Evolutionary conservation across 2,888 invertebrate species (phyloP).

Genomic region (Apoda limacodes): DNA sequence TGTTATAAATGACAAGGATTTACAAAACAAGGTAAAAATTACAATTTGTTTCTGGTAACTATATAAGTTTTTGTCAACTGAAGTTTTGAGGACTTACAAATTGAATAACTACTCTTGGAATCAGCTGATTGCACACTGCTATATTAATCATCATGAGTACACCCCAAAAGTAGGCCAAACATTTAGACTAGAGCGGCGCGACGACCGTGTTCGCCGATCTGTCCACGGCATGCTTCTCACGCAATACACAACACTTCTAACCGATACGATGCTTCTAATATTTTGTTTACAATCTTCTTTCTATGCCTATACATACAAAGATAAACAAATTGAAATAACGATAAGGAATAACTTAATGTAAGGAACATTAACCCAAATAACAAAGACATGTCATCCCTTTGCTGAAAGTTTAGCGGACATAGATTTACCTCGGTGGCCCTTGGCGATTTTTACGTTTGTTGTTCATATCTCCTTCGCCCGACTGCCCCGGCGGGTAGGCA

Average conservation of each 20-base stretch:
- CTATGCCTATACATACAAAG: no score
- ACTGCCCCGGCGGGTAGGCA: slow-evolving; percentile 79
- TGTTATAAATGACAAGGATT: no score
- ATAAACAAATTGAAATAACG: no score
- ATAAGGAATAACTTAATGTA: no score
- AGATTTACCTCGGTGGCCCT: slow-evolving; percentile 77
- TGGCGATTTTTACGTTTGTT: slow-evolving; percentile 88
- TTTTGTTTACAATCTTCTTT: slow-evolving; percentile 58
- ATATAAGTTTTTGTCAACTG: no score
- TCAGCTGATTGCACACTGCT: slow-evolving; percentile 64
- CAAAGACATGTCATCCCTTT: slow-evolving; percentile 60
- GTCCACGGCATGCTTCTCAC: slow-evolving; percentile 30
- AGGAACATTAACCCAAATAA: slow-evolving; percentile 41
- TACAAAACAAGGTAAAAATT: slow-evolving; percentile 30
- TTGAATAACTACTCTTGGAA: slow-evolving; percentile 43
- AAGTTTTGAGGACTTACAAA: no score
- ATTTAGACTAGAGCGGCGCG: slow-evolving; percentile 47
- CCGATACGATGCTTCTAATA: slow-evolving; percentile 33
- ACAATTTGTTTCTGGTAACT: slow-evolving; percentile 31
- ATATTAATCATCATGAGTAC: slow-evolving; percentile 60
- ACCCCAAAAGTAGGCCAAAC: slow-evolving; percentile 63
- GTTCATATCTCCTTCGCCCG: slow-evolving; percentile 76
- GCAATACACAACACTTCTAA: slow-evolving; percentile 17
- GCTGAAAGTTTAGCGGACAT: slow-evolving; percentile 40
- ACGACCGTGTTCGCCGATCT: slow-evolving; percentile 31